Evolutionary conservation across 2,888 invertebrate species (phyloP), one percentile per base, ranked within the genome.

Genomic region (Eutolmus rufibarbis): DNA sequence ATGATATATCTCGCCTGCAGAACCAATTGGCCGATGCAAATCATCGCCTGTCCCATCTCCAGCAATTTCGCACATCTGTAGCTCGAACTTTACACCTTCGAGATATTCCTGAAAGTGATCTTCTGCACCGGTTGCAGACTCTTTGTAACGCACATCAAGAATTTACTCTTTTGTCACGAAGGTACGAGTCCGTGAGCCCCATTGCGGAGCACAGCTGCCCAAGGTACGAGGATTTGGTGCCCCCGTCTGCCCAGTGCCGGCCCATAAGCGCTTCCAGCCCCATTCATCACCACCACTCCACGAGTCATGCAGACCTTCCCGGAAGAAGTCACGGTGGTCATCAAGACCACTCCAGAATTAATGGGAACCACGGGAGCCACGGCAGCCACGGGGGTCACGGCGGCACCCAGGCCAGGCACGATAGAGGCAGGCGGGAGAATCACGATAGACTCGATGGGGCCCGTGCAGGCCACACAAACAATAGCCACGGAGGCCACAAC

Each of bases 111-210:
- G 96, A 96, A 93, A 95, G 96, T 90, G 96, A 96, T 92, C 94
- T 96, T 90, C 94, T 96, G 87, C 95, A 96, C 51, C 95, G 97
- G 0, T 93, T 97, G 37, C 97, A 97, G 92, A 97, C 97, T 91
- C 93, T 97, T 89, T 96, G 97, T 84, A 96, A 97, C 89, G 97
- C 97, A 0, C 97, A 97, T 92, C 96, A 97, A 90, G 97, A 97
- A 93, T 97, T 97, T 91, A 97, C 97, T 0, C 92, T 96, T 90
- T 95, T 97, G 5, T 97, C 97, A 4, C 94, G 97, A 7, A 94
- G 97, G 90, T 96, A 95, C 90, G 95, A 96, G 89, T 91, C 92
- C 4, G 91, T 91, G 3, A 92, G 93, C 0, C 92, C 93, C 0
- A 90, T 92, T 1, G 92, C 91, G 0, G 92, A 93, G 87, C 92